Conservation (phyloP, 2,888 invertebrate genomes). For the Tholera decimalis region DNA sequence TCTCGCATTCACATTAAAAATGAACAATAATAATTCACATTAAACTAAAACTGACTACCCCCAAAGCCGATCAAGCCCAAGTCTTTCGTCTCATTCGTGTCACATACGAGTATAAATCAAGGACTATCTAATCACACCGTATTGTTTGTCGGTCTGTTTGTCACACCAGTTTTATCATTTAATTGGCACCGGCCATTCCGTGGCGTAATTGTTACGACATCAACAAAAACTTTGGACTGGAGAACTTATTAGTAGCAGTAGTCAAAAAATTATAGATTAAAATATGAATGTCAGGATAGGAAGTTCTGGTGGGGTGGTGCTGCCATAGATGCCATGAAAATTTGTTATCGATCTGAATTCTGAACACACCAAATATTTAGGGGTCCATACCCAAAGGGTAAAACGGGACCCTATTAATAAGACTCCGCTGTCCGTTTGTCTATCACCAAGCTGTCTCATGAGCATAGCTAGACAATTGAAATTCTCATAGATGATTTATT, state of each 20-base stretch:
- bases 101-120: conserved; percentile 49
- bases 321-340: too few species aligned
- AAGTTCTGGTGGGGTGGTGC: background rate
- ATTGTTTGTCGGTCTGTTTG: conserved; percentile 56
- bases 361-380: too few species aligned
- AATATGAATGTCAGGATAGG: conserved; percentile 8
- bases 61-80: conserved; percentile 3
- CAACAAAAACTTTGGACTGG: conserved; percentile 26
- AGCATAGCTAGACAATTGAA: too few species aligned
- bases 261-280: background rate
- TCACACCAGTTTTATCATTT: conserved; percentile 69
- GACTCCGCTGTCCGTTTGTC: too few species aligned
- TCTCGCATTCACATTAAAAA: too few species aligned
- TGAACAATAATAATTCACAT: too few species aligned
- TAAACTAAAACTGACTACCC: background rate
- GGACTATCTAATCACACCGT: conserved; percentile 55
- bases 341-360: too few species aligned
- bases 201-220: conserved; percentile 58
- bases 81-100: conserved; percentile 34
- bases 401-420: too few species aligned
- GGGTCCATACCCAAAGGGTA: too few species aligned
- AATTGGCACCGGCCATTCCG: conserved; percentile 63
- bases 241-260: background rate
- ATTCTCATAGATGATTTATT: too few species aligned
- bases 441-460: too few species aligned